Evolutionary conservation across 1,140 invertebrate genomes (phyloP).

Genomic region (Drosophila tristis): DNA sequence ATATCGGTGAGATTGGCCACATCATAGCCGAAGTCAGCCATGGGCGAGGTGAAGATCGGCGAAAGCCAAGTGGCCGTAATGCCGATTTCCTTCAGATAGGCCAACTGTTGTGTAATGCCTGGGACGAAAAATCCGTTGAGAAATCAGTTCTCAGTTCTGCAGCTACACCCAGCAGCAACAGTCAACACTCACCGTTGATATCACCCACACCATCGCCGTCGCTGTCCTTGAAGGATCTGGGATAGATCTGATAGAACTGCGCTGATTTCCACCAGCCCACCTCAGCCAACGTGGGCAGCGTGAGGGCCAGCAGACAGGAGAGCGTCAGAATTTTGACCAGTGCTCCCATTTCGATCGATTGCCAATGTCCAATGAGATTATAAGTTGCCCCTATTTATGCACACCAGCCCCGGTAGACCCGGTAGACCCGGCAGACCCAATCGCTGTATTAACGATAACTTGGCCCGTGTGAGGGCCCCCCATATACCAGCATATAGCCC

Average conservation of each 20-base stretch:
- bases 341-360: conserved; percentile 35
- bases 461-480: conserved; percentile 50
- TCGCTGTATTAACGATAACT: not conserved
- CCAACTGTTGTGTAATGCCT: conserved; percentile 87
- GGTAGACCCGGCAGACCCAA: not conserved
- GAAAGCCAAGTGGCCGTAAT: conserved; percentile 88
- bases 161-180: too few relatives aligned
- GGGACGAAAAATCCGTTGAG: conserved; percentile 66
- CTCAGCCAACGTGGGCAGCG: conserved; percentile 59
- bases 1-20: conserved; percentile 87
- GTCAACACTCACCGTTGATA: conserved; percentile 85
- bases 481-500: conserved; percentile 8
- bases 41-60: conserved; percentile 87
- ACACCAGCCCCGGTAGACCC: conserved; percentile 6
- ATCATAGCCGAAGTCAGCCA: conserved; percentile 88
- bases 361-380: conserved; percentile 52
- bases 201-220: conserved; percentile 92
- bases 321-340: conserved; percentile 54
- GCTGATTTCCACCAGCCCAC: conserved; percentile 89
- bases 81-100: conserved; percentile 88
- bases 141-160: too few relatives aligned
- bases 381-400: conserved; percentile 56
- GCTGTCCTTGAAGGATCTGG: conserved; percentile 91
- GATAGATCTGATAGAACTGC: conserved; percentile 92
- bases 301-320: conserved; percentile 57